Evolutionary conservation across 2,113 vertebrate species (phyloP).

Genomic region (Grantiella picta): DNA sequence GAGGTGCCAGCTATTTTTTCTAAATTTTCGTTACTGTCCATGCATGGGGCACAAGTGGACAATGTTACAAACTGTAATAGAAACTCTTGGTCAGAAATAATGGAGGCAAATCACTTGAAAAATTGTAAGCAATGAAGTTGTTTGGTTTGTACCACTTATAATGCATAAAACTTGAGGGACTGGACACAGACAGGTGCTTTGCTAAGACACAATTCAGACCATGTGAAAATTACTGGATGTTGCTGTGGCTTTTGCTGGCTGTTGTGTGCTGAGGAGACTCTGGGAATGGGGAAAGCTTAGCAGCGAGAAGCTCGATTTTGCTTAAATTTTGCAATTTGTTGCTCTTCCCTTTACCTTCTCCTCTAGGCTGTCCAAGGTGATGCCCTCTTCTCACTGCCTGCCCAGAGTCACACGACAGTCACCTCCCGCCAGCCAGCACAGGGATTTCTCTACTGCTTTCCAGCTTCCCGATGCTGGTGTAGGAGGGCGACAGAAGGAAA

Average conservation of each 20-base stretch:
- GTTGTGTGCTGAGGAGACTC: not conserved
- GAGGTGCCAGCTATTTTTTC: not conserved
- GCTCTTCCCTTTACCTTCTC: not conserved
- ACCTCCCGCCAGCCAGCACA: not conserved
- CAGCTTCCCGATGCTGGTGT: not conserved
- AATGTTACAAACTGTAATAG: not conserved
- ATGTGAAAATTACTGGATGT: not conserved
- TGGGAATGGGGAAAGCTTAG: not conserved
- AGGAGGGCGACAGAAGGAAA: not conserved
- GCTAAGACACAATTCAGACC: not conserved
- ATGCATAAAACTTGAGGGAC: not conserved
- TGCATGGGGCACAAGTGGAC: not conserved
- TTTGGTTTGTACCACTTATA: not conserved
- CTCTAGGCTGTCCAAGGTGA: slow-evolving; percentile 18
- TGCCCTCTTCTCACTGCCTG: not conserved
- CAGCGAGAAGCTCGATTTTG: not conserved
- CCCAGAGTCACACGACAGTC: not conserved
- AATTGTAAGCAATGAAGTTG: not conserved
- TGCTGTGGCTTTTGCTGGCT: not conserved
- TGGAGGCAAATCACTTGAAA: not conserved
- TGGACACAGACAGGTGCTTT: not conserved
- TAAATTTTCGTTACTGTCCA: not conserved
- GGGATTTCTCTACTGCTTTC: slow-evolving; percentile 23
- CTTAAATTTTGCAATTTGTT: not conserved
- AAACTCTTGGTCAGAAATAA: not conserved